These are phyloP conservation scores for Hippocampus mohnikei DNA, from an alignment of 2,113 vertebrate species.

Conservation along the genomic window DNA sequence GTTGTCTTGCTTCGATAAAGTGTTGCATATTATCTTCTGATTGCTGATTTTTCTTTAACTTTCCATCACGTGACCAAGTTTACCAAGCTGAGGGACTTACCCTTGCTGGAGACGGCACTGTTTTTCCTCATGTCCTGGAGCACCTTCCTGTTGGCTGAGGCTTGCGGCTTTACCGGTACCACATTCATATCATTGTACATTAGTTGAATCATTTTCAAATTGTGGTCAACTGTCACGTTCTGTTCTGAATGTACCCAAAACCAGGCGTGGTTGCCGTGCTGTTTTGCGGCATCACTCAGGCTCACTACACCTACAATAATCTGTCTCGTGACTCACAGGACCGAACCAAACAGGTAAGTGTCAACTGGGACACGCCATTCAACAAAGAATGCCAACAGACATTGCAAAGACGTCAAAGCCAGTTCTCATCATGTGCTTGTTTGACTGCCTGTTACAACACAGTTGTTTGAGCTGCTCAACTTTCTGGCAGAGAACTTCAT, in stretches of 20 bases:
- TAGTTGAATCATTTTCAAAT: background rate
- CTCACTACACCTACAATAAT: constrained; percentile 97
- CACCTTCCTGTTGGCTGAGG: constrained; percentile 93
- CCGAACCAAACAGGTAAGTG: constrained; percentile 89
- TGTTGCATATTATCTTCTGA: background rate
- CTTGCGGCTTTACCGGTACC: constrained; percentile 91
- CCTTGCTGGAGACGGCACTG: constrained; percentile 88
- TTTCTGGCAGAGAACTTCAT: constrained; percentile 99
- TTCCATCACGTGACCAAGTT: constrained; percentile 90
- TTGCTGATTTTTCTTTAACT: constrained; percentile 52
- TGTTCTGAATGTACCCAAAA: background rate
- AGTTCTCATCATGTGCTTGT: background rate
- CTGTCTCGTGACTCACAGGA: constrained; percentile 94
- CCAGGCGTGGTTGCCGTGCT: constrained; percentile 93
- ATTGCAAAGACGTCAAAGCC: background rate
- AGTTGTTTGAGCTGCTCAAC: constrained; percentile 97
- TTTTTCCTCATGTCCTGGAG: constrained; percentile 99
- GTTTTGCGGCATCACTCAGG: constrained; percentile 96
- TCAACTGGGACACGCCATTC: background rate
- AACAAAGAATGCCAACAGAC: background rate
- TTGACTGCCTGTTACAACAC: constrained; percentile 27
- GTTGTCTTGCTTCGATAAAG: background rate
- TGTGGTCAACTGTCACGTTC: background rate
- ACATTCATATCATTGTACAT: background rate
- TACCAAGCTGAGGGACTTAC: constrained; percentile 92